These are phyloP conservation scores for Rallus limicola DNA, from an alignment of 2,113 vertebrate species.

Conservation along the genomic window DNA sequence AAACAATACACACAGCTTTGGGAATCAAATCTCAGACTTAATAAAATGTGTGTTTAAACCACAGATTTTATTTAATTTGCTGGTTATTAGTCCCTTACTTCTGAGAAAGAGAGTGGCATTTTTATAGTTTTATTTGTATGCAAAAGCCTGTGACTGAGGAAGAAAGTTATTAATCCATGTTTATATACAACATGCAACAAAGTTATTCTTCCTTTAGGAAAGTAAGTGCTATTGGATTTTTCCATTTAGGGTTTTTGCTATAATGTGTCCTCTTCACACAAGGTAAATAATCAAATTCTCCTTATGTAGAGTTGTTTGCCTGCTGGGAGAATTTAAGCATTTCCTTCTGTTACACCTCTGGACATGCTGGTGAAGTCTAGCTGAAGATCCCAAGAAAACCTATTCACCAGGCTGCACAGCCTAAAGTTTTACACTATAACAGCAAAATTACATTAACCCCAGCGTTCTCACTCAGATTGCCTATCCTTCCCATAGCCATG, in stretches of 20 bases:
- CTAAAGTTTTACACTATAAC: not conserved
- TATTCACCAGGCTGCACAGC: not conserved
- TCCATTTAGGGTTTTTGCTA: conserved; percentile 55
- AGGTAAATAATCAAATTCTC: conserved; percentile 47
- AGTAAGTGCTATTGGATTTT: conserved; percentile 59
- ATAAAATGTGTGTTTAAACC: not conserved
- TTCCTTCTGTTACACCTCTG: conserved; percentile 27
- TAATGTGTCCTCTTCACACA: conserved; percentile 4
- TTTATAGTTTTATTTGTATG: not conserved
- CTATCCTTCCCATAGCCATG: not conserved
- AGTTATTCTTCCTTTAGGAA: conserved; percentile 44
- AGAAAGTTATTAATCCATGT: conserved; percentile 56
- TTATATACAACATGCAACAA: conserved; percentile 56
- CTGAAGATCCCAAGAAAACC: conserved; percentile 8
- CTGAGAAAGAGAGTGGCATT: not conserved
- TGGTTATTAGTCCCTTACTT: conserved; percentile 9
- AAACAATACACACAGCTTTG: not conserved
- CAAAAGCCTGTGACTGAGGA: not conserved
- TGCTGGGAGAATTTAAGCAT: conserved; percentile 19
- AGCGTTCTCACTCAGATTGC: not conserved
- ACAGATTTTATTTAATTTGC: not conserved
- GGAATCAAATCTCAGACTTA: not conserved
- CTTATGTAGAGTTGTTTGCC: conserved; percentile 11
- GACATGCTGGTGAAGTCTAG: conserved; percentile 13
- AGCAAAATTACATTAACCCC: not conserved